Evolutionary conservation across 1,140 invertebrate species (phyloP).

Genomic region (Atopsyche davidsoni): DNA sequence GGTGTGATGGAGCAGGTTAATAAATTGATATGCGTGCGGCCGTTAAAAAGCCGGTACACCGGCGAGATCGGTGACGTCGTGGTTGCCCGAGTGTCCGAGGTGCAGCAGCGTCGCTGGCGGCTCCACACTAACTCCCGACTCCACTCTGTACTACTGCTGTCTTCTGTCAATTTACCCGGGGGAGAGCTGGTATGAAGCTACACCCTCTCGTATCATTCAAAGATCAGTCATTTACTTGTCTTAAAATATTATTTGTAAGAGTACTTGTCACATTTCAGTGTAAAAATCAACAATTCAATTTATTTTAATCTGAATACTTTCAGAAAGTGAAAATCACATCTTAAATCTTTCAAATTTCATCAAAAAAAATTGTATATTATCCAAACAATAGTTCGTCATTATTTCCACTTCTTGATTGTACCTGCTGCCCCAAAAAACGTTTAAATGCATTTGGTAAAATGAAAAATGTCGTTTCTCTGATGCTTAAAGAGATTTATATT

Average conservation of each 20-base stretch:
- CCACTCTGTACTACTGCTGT: slow-evolving; percentile 82
- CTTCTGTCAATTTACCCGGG: slow-evolving; percentile 94
- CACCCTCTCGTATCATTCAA: no score
- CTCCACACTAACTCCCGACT: slow-evolving; percentile 90
- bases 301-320: slow-evolving; percentile 10
- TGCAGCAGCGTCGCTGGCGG: slow-evolving; percentile 90
- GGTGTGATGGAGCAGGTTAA: slow-evolving; percentile 92
- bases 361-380: not conserved
- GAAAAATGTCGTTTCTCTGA: no score
- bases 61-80: slow-evolving; percentile 97
- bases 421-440: no score
- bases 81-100: slow-evolving; percentile 88
- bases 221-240: no score
- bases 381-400: no score
- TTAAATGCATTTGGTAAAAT: no score
- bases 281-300: slow-evolving; percentile 4
- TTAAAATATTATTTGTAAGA: no score
- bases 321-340: not conserved
- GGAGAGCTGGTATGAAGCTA: slow-evolving; percentile 93
- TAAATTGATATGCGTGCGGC: slow-evolving; percentile 85
- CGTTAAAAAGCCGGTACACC: slow-evolving; percentile 82
- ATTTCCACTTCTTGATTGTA: no score
- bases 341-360: not conserved
- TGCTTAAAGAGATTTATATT: no score
- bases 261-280: no score